Evolutionary conservation across 2,113 vertebrate species (phyloP).

Genomic region (Macquaria ambigua): DNA sequence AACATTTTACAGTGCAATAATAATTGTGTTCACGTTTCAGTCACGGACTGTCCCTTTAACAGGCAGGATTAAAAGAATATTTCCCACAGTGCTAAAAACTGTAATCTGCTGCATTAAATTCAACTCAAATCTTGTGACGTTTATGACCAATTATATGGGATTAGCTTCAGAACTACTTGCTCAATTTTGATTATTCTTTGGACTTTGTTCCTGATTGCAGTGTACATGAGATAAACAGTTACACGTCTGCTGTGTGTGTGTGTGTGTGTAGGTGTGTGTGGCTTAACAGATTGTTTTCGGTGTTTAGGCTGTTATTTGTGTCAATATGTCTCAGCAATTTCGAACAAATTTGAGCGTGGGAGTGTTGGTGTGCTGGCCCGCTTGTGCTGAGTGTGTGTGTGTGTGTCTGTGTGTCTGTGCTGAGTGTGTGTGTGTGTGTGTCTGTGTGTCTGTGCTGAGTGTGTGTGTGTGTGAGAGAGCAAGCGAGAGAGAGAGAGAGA

Average conservation of each 20-base stretch:
- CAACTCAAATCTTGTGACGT: background rate
- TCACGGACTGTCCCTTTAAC: background rate
- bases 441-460: slow-evolving; percentile 3
- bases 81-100: slow-evolving; percentile 13
- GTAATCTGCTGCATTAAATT: slow-evolving; percentile 5
- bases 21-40: background rate
- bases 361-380: slow-evolving; percentile 28
- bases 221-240: slow-evolving; percentile 8
- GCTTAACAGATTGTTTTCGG: slow-evolving; percentile 54
- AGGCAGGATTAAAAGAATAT: background rate
- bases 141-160: slow-evolving; percentile 10
- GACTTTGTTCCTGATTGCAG: slow-evolving; percentile 33
- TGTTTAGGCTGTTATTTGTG: slow-evolving; percentile 63
- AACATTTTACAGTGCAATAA: background rate
- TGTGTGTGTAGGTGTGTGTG: background rate
- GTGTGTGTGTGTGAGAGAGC: background rate
- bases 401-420: slow-evolving; percentile 42
- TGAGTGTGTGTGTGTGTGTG: slow-evolving; percentile 24
- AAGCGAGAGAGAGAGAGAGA: slow-evolving; percentile 16
- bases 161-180: slow-evolving; percentile 29
- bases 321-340: slow-evolving; percentile 59
- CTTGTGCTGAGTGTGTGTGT: slow-evolving; percentile 25
- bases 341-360: slow-evolving; percentile 54
- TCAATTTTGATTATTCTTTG: slow-evolving; percentile 23
- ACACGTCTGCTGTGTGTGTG: slow-evolving; percentile 1